Conservation (phyloP, 1,140 invertebrate species). For the Stenopsyche tienmushanensis region DNA sequence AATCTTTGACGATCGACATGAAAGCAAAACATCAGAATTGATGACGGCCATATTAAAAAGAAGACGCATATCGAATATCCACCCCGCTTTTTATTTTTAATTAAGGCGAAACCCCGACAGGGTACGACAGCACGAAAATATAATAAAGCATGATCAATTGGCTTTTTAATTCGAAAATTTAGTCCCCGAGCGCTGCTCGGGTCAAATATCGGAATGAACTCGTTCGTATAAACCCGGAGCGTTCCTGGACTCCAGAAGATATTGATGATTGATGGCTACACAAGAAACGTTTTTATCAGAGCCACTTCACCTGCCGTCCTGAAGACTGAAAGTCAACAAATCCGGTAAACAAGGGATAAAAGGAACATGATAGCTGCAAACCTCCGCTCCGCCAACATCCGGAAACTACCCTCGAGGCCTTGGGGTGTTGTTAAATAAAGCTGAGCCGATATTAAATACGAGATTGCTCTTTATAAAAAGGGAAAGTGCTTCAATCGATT, state of each 20-base stretch:
- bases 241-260: neutral
- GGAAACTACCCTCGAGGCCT: neutral
- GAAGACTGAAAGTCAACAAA: constrained; percentile 12
- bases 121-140: too few species aligned
- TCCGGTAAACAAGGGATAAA: constrained; percentile 5
- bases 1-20: neutral
- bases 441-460: constrained; percentile 8
- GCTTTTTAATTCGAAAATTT: too few species aligned
- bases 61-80: too few species aligned
- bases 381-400: neutral
- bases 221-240: neutral
- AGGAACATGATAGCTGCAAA: neutral
- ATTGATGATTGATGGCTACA: constrained; percentile 36
- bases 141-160: too few species aligned
- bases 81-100: too few species aligned
- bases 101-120: too few species aligned
- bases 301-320: constrained; percentile 15
- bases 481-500: neutral
- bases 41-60: neutral
- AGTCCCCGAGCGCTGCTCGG: neutral
- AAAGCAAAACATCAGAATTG: neutral
- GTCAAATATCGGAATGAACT: neutral
- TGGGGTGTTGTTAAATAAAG: constrained; percentile 1
- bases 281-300: constrained; percentile 36
- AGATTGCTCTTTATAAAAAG: too few species aligned